Conservation (phyloP, 92 coral and sea anemone genomes). For the Galaxea fascicularis region DNA sequence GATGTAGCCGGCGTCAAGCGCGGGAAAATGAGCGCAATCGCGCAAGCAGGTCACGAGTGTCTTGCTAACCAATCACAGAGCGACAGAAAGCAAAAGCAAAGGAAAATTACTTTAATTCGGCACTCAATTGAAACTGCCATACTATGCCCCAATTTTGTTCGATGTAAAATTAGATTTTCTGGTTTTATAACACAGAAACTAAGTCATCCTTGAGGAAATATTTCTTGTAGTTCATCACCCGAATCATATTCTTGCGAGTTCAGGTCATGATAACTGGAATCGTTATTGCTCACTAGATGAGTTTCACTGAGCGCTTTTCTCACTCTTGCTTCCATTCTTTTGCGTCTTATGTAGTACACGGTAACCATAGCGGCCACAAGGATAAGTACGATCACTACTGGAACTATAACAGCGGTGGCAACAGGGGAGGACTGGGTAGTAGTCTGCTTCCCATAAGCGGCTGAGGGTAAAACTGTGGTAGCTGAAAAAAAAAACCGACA, state of each 20-base stretch:
- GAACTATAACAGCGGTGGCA: slow-evolving; percentile 1
- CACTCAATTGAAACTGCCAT: no score
- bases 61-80: no score
- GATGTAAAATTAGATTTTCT: no score
- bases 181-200: no score
- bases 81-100: no score
- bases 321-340: background rate
- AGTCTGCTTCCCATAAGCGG: background rate
- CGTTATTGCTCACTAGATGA: background rate
- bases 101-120: no score
- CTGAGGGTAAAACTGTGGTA: background rate
- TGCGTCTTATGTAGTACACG: slow-evolving; percentile 31
- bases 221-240: slow-evolving; percentile 15
- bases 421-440: background rate
- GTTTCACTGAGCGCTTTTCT: background rate
- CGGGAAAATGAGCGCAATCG: no score
- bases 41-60: no score
- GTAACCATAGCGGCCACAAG: slow-evolving; percentile 3
- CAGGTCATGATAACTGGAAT: background rate
- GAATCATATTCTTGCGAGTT: slow-evolving; percentile 31
- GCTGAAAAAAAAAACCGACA: no score
- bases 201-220: slow-evolving; percentile 15
- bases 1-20: no score
- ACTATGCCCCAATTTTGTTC: no score
- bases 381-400: slow-evolving; percentile 14